Evolutionary conservation across 1,140 invertebrate genomes (phyloP).

Genomic region (Drosophila simulans): DNA sequence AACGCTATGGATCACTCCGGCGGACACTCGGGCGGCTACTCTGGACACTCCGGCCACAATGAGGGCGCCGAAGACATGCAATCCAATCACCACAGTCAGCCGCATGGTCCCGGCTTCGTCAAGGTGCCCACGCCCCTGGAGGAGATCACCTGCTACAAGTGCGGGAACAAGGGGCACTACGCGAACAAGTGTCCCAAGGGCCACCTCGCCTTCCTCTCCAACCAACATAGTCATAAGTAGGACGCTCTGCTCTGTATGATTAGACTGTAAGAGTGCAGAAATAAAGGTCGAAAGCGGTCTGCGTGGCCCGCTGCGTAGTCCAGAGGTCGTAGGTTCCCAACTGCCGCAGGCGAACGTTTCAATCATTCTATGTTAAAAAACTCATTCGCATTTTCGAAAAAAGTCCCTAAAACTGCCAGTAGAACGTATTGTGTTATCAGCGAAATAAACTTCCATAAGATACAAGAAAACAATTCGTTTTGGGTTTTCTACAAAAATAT

Average conservation of each 20-base stretch:
- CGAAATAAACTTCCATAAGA: slow-evolving; percentile 14
- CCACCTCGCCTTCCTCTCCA: slow-evolving; percentile 96
- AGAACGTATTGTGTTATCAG: slow-evolving; percentile 13
- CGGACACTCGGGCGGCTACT: slow-evolving; percentile 30
- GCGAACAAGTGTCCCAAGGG: slow-evolving; percentile 99
- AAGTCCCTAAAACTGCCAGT: neutral
- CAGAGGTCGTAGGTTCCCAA: neutral
- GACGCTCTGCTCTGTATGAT: slow-evolving; percentile 13
- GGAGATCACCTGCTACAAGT: slow-evolving; percentile 98
- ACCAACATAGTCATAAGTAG: slow-evolving; percentile 85
- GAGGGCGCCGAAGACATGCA: slow-evolving; percentile 30
- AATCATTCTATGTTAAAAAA: neutral
- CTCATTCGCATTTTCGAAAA: neutral
- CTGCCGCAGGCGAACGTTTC: slow-evolving; percentile 7
- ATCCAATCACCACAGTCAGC: slow-evolving; percentile 38
- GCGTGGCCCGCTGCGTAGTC: neutral
- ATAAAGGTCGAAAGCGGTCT: slow-evolving; percentile 41
- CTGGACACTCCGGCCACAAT: slow-evolving; percentile 29
- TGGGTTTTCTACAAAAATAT: too few relatives aligned
- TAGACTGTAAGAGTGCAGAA: slow-evolving; percentile 41
- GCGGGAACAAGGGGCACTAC: slow-evolving; percentile 99
- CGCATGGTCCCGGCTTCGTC: slow-evolving; percentile 48
- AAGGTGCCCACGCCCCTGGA: slow-evolving; percentile 91
- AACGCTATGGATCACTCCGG: slow-evolving; percentile 61
- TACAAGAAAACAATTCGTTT: neutral